Percentiles rank a stretch among this genome's conserved stretches.
These are phyloP conservation scores for Tridacna crocea DNA, from an alignment of 2,888 invertebrate genomes.

Conservation along the genomic window DNA sequence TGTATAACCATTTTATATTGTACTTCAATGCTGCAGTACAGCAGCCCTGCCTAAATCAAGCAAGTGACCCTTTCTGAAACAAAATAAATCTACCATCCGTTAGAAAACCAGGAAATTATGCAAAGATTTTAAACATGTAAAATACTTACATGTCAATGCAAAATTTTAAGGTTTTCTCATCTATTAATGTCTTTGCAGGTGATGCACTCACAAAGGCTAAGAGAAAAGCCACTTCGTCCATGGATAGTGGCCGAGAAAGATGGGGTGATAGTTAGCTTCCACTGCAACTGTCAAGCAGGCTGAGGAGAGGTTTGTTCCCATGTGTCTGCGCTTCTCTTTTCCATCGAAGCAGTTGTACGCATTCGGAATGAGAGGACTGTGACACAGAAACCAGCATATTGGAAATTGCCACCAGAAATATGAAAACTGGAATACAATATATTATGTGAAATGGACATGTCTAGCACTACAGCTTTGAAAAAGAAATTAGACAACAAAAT, in stretches of 20 bases:
- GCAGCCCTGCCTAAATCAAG: no score
- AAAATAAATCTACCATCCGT: no score
- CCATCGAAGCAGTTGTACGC: slow-evolving; percentile 47
- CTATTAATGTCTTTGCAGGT: slow-evolving; percentile 37
- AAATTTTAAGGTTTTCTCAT: not conserved
- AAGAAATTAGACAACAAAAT: slow-evolving; percentile 76
- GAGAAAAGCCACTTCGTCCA: slow-evolving; percentile 34
- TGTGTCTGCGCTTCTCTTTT: slow-evolving; percentile 54
- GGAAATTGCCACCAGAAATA: slow-evolving; percentile 28
- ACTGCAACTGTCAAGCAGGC: slow-evolving; percentile 63
- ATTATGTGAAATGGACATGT: slow-evolving; percentile 20
- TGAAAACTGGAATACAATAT: not conserved
- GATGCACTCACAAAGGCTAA: slow-evolving; percentile 35
- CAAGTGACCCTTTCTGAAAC: no score
- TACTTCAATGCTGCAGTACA: no score
- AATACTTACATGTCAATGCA: not conserved
- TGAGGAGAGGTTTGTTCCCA: slow-evolving; percentile 57
- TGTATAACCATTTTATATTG: no score
- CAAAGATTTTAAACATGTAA: no score
- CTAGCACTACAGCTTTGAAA: slow-evolving; percentile 67
- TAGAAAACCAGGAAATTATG: no score
- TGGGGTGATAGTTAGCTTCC: slow-evolving; percentile 39
- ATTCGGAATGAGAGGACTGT: slow-evolving; percentile 47
- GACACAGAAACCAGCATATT: slow-evolving; percentile 47
- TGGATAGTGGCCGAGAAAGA: slow-evolving; percentile 33